These are phyloP conservation scores for Ardeotis arabs DNA, from an alignment of 2,113 vertebrate species.

Conservation along the genomic window DNA sequence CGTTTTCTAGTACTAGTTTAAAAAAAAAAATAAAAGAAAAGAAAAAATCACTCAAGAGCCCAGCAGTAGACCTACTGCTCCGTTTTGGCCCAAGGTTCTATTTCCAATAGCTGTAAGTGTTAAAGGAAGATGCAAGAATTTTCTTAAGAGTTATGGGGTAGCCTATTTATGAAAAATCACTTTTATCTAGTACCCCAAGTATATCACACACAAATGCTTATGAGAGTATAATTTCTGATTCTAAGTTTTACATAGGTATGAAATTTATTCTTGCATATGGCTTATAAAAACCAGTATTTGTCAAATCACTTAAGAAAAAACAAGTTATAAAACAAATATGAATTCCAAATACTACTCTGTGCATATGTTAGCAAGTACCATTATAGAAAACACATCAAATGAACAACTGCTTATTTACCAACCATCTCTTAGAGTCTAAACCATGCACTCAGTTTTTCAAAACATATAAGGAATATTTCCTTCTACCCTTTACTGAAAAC, in stretches of 20 bases:
- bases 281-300: neutral
- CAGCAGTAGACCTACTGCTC: neutral
- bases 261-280: neutral
- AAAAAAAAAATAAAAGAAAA: too few species aligned
- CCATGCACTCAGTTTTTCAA: neutral
- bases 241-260: neutral
- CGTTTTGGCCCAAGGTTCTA: neutral
- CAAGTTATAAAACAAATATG: neutral
- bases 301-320: neutral
- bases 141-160: neutral
- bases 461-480: neutral
- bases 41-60: neutral
- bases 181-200: neutral
- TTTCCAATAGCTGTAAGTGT: neutral
- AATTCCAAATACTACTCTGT: neutral
- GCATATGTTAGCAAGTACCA: neutral
- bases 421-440: neutral
- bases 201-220: neutral
- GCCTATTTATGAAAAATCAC: neutral
- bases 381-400: neutral
- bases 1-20: too few species aligned
- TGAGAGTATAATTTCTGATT: neutral
- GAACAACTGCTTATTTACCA: neutral
- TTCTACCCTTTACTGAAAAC: neutral
- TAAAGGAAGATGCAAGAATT: neutral